Conservation (phyloP, 2,797 vertebrate species). For the Trachurus trachurus region DNA sequence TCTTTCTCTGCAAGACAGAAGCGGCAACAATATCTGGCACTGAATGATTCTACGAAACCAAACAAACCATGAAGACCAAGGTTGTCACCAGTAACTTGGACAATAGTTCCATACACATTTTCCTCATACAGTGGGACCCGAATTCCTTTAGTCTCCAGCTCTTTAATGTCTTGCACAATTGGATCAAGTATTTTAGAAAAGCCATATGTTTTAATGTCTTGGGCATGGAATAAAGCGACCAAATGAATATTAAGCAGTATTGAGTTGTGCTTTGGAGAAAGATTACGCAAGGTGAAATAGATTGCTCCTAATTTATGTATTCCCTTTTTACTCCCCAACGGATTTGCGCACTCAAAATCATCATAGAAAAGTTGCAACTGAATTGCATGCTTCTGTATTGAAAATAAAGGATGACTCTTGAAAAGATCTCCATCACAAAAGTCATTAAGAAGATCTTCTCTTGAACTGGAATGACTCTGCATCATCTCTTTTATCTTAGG, state of each 20-base stretch:
- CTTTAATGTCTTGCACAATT: slow-evolving; percentile 32
- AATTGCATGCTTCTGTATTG: slow-evolving; percentile 44
- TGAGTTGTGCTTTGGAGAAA: slow-evolving; percentile 17
- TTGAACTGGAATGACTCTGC: no score
- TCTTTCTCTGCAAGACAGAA: slow-evolving; percentile 44
- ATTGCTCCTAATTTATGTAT: slow-evolving; percentile 9
- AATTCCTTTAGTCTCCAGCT: slow-evolving; percentile 14
- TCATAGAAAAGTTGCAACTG: slow-evolving; percentile 52
- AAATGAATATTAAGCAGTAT: slow-evolving; percentile 48
- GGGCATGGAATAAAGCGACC: slow-evolving; percentile 31
- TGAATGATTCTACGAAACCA: slow-evolving; percentile 55
- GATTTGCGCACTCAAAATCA: slow-evolving; percentile 33
- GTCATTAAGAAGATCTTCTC: no score
- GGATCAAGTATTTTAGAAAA: slow-evolving; percentile 42
- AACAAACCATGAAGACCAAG: slow-evolving; percentile 52
- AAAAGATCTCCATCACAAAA: no score
- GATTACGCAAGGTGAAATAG: no score
- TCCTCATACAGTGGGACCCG: slow-evolving; percentile 1
- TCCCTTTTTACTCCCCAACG: slow-evolving; percentile 26
- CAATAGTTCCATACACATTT: slow-evolving; percentile 29
- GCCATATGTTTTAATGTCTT: slow-evolving; percentile 33
- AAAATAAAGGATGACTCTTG: slow-evolving; percentile 49
- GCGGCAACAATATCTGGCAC: slow-evolving; percentile 48
- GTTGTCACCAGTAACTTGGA: slow-evolving; percentile 52
- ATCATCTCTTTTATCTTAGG: no score